Evolutionary conservation across 2,113 vertebrate genomes (phyloP).

Genomic region (Oreochromis tanganicae): DNA sequence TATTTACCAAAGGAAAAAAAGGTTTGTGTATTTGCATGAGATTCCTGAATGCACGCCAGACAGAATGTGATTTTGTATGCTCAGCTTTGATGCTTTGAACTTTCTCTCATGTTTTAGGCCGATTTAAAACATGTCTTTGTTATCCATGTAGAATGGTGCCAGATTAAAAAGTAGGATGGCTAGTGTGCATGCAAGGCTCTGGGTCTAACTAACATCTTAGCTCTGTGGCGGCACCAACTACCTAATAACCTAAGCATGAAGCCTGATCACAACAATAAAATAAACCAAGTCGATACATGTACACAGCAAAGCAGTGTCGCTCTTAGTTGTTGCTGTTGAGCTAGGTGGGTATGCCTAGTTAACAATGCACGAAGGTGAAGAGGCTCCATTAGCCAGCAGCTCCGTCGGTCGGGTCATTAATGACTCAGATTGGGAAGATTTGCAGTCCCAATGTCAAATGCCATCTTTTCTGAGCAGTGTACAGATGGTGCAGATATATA

Average conservation of each 20-base stretch:
- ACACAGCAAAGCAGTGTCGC: not conserved
- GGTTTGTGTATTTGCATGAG: not conserved
- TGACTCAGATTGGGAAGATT: not conserved
- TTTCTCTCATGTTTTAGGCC: not conserved
- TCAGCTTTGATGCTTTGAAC: not conserved
- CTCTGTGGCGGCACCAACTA: not conserved
- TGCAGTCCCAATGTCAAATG: not conserved
- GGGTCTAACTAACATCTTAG: not conserved
- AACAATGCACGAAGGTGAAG: not conserved
- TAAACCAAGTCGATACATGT: not conserved
- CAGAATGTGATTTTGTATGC: not conserved
- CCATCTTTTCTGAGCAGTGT: not conserved
- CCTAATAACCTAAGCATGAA: not conserved
- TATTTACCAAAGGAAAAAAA: not conserved
- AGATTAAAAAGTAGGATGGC: not conserved
- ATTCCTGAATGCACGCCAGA: not conserved
- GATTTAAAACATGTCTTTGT: not conserved
- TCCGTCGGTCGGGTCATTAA: not conserved
- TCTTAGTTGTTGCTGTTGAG: not conserved
- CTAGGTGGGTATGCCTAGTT: not conserved
- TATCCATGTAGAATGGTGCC: not conserved
- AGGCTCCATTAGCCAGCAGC: not conserved
- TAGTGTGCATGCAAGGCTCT: not conserved
- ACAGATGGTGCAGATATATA: not conserved
- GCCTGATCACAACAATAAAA: not conserved